Base-by-base conservation (phyloP, 2,888 invertebrate species). In the Blastobasis adustella region DNA sequence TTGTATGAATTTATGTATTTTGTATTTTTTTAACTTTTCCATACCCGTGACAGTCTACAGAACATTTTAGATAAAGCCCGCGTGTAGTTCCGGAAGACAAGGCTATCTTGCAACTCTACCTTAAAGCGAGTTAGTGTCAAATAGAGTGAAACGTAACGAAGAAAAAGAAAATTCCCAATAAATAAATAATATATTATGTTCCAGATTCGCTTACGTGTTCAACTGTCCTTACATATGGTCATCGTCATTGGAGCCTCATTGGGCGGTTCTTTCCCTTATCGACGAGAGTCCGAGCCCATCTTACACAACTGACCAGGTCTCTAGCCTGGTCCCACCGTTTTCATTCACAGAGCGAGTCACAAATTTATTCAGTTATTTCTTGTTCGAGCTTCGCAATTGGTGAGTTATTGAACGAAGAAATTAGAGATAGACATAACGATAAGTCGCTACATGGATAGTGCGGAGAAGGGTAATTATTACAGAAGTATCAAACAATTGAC, bases 281-380 rank as follows among this genome's bases (percentile, higher is more conserved):
- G 76, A 76, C 10, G 75, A 71, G 6, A 46, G 57, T 3, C 60
- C 66, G 0, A 82, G 79, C 47, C 78, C 82, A 0, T 69, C 80
- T 3, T 81, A 79, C 51, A 65, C 62, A 0, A 58, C 71, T 0
- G 69, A 69, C 36, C 61, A 65, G 4, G 50, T 64, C 51, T 54
- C 65, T 0, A 37, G 46, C 0, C 5, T 58, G 0, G 49, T 57
- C 5, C 63, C 66, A 5, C 75, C 75, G 0, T 55, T 71, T n/a
- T 58, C 58, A 0, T 73, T 75, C 41, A 49, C 49, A 1, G 53
- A 73, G 39, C 58, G 76, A 6, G 54, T 65, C 4, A 9, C 49
- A 4, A 66, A 69, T 50, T 53, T 73, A 4, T 63, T 59, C 65
- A 38, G 37, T 2, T 41, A 49, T 4, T 1, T 54, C 3, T 41